Conservation (phyloP, 2,888 invertebrate species). For the Leptura quadrifasciata region DNA sequence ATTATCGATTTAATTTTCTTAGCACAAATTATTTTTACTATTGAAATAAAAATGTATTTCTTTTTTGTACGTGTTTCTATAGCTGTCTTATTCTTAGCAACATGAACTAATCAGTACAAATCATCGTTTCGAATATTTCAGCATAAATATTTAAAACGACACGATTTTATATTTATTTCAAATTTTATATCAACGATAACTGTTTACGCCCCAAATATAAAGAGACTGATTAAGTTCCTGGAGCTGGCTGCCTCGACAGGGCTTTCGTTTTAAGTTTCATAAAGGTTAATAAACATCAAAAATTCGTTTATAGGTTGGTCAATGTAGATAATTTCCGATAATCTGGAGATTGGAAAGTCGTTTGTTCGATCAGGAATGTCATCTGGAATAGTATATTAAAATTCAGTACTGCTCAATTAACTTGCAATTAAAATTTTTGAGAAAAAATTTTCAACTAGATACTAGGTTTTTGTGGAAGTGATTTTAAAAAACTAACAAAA, state of each 20-base stretch:
- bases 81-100: neutral
- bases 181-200: neutral
- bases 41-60: neutral
- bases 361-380: too few relatives aligned
- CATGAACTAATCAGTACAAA: slow-evolving; percentile 10
- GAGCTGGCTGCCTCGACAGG: neutral
- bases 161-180: neutral
- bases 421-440: too few relatives aligned
- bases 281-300: neutral
- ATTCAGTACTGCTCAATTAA: too few relatives aligned
- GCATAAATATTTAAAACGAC: neutral
- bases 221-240: slow-evolving; percentile 5
- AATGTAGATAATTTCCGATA: too few relatives aligned
- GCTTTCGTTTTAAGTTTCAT: neutral
- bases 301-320: neutral
- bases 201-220: neutral
- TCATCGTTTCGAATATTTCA: neutral
- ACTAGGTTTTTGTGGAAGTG: too few relatives aligned
- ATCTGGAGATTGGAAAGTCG: too few relatives aligned
- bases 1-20: too few relatives aligned
- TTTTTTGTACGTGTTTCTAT: neutral
- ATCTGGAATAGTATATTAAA: too few relatives aligned
- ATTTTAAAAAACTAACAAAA: too few relatives aligned
- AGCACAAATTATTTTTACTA: neutral
- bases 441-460: too few relatives aligned